Evolutionary conservation across 1,140 invertebrate genomes (phyloP), one percentile per base, ranked within the genome.

Genomic region (Hycleus phaleratus): DNA sequence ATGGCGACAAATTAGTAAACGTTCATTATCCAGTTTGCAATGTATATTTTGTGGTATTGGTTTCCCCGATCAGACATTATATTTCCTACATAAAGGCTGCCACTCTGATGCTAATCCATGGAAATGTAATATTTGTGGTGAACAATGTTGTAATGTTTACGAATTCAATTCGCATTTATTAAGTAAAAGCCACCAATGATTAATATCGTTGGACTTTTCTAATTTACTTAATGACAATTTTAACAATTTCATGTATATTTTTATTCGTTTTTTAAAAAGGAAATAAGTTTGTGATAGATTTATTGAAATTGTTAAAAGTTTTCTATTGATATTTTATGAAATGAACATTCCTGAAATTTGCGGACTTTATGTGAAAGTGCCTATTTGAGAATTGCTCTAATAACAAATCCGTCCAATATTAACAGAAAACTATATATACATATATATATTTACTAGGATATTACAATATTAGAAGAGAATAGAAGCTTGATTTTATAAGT

Each of bases 51-150:
- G 95, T 76, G 87, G 90, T 60, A 96, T 98, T 60, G 85, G 91
- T 5, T 98, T 96, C 76, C 90, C 91, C 2, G 94, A 97, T 77
- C 90, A 91, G 69, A 97, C 93, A 0, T 79, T 97, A 32, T 97
- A 97, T 77, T 94, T 97, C 76, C 81, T 98, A 47, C 95, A 98
- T 79, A 97, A 96, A 79, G 94, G 94, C 60, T 92, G 95, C 73
- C 95, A 98, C 78, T 94, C 91, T 61, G 91, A 96, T 66, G 90
- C 91, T 59, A 95, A 97, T 78, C 94, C 95, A 0, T 97, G 93
- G 93, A 94, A 94, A 75, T 98, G 95, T 76, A 97, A 97, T 78
- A 91, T 97, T 63, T 98, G 95, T 74, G 93, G 93, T 26, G 90
- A 94, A 74, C 85, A 89, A 68, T 95, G 91, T 74, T 87, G 84